These are phyloP conservation scores for Cyprinodon brontotheroides DNA, from an alignment of 2,113 vertebrate genomes.

Conservation along the genomic window DNA sequence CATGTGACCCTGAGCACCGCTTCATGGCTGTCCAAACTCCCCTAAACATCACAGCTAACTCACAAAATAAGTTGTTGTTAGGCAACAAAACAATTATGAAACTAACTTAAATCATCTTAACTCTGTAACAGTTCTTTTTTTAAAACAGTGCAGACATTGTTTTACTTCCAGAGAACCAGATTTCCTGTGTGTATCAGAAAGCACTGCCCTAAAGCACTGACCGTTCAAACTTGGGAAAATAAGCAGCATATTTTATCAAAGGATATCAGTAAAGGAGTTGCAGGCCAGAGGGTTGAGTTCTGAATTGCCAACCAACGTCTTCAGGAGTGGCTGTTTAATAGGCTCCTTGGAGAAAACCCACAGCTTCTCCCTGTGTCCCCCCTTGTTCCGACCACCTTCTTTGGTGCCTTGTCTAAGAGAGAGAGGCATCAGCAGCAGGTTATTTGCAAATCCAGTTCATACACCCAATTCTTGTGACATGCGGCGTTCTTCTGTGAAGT, in stretches of 20 bases:
- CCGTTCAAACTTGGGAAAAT: background rate
- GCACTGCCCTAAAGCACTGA: background rate
- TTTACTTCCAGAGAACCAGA: background rate
- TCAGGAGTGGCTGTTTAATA: slow-evolving; percentile 88
- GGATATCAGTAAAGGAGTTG: slow-evolving; percentile 94
- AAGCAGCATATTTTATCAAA: slow-evolving; percentile 48
- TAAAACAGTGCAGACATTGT: too few species aligned
- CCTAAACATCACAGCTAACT: too few species aligned
- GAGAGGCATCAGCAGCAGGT: background rate
- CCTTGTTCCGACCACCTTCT: slow-evolving; percentile 76
- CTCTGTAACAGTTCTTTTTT: too few species aligned
- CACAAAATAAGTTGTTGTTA: too few species aligned
- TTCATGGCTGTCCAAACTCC: too few species aligned
- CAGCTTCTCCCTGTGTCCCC: slow-evolving; percentile 75
- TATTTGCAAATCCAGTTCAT: too few species aligned
- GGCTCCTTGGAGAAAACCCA: slow-evolving; percentile 87
- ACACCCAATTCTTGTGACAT: too few species aligned
- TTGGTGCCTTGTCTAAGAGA: slow-evolving; percentile 79
- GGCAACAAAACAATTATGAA: too few species aligned
- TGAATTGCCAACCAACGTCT: slow-evolving; percentile 73
- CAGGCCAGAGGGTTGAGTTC: slow-evolving; percentile 84
- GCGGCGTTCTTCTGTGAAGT: background rate
- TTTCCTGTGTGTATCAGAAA: background rate
- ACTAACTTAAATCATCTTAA: too few species aligned
- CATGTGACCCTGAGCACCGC: too few species aligned